Evolutionary conservation across 2,113 vertebrate genomes (phyloP).

Genomic region (Numenius arquata): DNA sequence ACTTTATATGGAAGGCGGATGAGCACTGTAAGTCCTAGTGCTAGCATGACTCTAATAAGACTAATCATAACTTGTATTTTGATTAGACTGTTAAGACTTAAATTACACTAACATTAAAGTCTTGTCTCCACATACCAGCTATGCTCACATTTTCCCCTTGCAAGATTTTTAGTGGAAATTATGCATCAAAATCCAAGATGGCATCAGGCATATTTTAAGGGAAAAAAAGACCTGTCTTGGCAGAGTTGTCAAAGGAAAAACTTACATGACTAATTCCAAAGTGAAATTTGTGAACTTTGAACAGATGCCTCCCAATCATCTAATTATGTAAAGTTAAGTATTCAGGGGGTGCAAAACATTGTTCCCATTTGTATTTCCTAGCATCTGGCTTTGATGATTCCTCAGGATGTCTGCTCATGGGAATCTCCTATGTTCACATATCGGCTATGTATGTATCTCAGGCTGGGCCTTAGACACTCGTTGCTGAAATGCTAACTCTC

Average conservation of each 20-base stretch:
- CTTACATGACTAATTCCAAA: neutral
- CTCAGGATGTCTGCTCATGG: neutral
- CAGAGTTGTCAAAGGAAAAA: neutral
- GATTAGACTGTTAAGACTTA: neutral
- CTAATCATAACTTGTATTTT: neutral
- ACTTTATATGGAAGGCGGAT: neutral
- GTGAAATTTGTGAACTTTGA: neutral
- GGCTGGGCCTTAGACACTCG: neutral
- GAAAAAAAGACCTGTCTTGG: neutral
- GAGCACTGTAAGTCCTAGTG: neutral
- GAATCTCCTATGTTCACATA: neutral
- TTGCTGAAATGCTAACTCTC: neutral
- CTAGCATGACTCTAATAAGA: neutral
- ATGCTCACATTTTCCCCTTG: neutral
- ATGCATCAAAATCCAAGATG: neutral
- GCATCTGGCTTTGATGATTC: neutral
- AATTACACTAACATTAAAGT: neutral
- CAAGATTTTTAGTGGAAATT: neutral
- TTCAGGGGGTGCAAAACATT: neutral
- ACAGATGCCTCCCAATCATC: neutral
- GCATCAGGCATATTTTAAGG: neutral
- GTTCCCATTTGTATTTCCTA: neutral
- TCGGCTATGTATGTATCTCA: neutral
- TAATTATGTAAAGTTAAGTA: neutral
- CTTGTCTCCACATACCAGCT: neutral